Conservation (phyloP, 2,888 invertebrate genomes). For the Dryomyza anilis region DNA sequence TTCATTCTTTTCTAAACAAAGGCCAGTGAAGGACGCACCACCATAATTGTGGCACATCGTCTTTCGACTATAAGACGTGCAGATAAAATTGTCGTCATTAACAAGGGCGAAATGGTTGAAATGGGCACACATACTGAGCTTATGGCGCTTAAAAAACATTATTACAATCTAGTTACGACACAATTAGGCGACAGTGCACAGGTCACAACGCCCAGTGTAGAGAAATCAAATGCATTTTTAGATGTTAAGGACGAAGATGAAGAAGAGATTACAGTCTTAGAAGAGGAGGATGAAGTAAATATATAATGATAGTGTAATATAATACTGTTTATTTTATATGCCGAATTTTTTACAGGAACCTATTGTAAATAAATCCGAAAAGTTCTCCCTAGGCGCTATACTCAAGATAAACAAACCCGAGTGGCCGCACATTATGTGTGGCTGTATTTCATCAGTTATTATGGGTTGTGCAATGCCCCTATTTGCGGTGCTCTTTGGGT, state of each 20-base stretch:
- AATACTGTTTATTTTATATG: too few relatives aligned
- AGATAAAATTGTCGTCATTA: constrained; percentile 74
- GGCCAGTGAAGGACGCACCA: constrained; percentile 77
- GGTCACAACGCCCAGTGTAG: constrained; percentile 35
- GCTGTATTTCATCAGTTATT: constrained; percentile 67
- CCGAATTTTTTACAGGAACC: background rate
- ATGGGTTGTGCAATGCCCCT: constrained; percentile 77
- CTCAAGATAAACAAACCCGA: constrained; percentile 70
- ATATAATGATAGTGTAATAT: background rate
- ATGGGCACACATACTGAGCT: constrained; percentile 73
- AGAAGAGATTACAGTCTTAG: constrained; percentile 38
- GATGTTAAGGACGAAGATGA: constrained; percentile 51
- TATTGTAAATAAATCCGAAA: constrained; percentile 14
- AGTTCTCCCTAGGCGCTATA: constrained; percentile 64
- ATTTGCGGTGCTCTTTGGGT: constrained; percentile 75
- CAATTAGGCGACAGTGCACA: constrained; percentile 63
- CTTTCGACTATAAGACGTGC: constrained; percentile 76
- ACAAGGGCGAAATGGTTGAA: constrained; percentile 72
- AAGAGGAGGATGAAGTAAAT: constrained; percentile 37
- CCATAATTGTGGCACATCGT: constrained; percentile 79
- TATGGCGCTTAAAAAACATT: constrained; percentile 69
- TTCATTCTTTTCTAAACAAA: too few relatives aligned
- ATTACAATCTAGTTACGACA: constrained; percentile 72
- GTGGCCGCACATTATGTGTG: constrained; percentile 69
- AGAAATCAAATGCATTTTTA: constrained; percentile 36